Evolutionary conservation across 2,113 vertebrate genomes (phyloP), one percentile per base, ranked within the genome.

Genomic region (Pipra filicauda): DNA sequence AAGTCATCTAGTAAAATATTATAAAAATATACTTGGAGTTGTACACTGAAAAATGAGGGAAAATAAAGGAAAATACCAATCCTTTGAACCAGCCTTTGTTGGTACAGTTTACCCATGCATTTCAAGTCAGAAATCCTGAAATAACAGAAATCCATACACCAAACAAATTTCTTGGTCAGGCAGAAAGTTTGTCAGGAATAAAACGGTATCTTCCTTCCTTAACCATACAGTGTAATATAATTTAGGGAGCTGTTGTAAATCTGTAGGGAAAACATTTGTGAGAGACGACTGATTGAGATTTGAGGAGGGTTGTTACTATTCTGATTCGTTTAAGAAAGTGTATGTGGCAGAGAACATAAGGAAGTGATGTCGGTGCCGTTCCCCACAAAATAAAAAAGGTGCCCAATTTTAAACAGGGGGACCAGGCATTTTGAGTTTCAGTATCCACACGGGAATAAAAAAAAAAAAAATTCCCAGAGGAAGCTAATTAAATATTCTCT

Each of bases 401-500:
- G 28, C 1, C 5, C 7, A 13, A 1, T 39, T 57, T 33, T 46
- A 28, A 71, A 44, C 1, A 2, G 2, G 24, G 19, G 17, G 5
- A 49, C 2, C n/a, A 20, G 51, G 23, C 8, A n/a, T 21, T 3
- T 6, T 5, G 28, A 79, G 48, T 59, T 71, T 54, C n/a, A 15
- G 11, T 8, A 66, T 12, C 18, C 35, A 28, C 49, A 20, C 1
- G 44, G 48, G 21, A 92, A 86, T 19, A 11, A 30, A 8, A 6
- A 30, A 55, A 37, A 27, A 7, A 21, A 5, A 14, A 13, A 77
- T 62, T 66, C 85, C 59, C 61, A 59, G 59, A 85, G 89, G 95
- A 59, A 91, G 66, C 89, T 96, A 48, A 71, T 77, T 94, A 75
- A 92, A 92, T 79, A 80, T 80, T 85, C 84, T 64, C 80, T n/a